Evolutionary conservation across 1,140 invertebrate species (phyloP).

Genomic region (Nebria ingens): DNA sequence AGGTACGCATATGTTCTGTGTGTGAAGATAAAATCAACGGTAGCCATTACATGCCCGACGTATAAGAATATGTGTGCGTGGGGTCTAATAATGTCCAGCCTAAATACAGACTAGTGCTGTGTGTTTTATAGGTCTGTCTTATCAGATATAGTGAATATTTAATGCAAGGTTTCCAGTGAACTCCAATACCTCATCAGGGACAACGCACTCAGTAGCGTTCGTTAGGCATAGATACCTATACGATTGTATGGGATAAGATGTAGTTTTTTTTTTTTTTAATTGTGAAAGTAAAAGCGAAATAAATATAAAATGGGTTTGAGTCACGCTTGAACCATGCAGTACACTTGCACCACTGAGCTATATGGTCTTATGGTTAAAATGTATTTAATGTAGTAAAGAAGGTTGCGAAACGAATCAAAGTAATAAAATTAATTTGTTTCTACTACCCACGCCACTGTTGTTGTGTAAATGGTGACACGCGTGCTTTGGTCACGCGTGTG

Average conservation of each 20-base stretch:
- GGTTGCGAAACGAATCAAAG: not conserved
- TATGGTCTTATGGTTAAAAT: not conserved
- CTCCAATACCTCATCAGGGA: conserved; percentile 5
- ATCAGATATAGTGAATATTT: conserved; percentile 9
- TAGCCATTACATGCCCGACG: not conserved
- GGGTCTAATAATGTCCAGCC: not conserved
- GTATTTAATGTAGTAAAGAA: not conserved
- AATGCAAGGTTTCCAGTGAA: conserved; percentile 6
- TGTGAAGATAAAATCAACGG: not conserved
- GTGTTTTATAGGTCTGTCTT: conserved; percentile 8
- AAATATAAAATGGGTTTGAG: not conserved
- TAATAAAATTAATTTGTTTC: not conserved
- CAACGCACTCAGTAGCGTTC: not conserved
- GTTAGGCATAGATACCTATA: not conserved
- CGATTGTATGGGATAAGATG: too few species aligned
- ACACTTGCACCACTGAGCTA: not conserved
- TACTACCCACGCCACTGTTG: not conserved
- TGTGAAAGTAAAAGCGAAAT: not conserved
- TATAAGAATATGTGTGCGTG: not conserved
- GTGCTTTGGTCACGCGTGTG: not conserved
- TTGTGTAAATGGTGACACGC: conserved; percentile 5
- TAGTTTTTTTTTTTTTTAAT: not conserved
- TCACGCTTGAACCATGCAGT: not conserved
- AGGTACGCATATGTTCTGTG: conserved; percentile 3
- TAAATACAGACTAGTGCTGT: not conserved